Conservation (phyloP, 2,888 invertebrate species). For the Fragum whitleyi region DNA sequence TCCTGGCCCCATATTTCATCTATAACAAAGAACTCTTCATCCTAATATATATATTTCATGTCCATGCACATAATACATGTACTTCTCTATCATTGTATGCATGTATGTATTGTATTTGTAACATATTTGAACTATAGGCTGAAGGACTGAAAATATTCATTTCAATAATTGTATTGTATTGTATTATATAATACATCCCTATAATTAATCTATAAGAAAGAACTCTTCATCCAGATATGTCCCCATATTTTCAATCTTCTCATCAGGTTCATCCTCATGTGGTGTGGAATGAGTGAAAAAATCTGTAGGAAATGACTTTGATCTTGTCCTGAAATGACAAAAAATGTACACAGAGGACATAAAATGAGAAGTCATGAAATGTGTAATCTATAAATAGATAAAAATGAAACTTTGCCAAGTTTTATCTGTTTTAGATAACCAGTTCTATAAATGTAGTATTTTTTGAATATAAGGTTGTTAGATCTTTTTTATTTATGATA, state of each 20-base stretch:
- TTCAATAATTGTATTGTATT: no score
- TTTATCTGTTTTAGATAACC: no score
- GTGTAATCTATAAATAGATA: neutral
- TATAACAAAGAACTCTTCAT: neutral
- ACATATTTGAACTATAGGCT: no score
- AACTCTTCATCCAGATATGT: slow-evolving; percentile 82
- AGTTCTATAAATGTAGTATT: neutral
- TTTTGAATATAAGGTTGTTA: neutral
- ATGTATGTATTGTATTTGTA: no score
- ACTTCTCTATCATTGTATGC: no score
- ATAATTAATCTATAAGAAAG: slow-evolving; percentile 76
- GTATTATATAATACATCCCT: no score
- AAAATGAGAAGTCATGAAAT: neutral
- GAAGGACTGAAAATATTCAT: no score
- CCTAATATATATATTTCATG: neutral
- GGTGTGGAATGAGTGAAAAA: slow-evolving; percentile 65
- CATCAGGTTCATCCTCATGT: slow-evolving; percentile 62
- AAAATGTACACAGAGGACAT: neutral
- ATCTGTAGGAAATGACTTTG: slow-evolving; percentile 80
- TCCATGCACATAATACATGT: no score
- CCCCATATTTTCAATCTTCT: slow-evolving; percentile 55
- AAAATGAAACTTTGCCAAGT: no score
- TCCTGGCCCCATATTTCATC: no score
- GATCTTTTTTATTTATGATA: no score
- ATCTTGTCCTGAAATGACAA: slow-evolving; percentile 72